A percentile compares a stretch with the other conserved stretches of the same genome.
phyloP scores from a whole-genome alignment of 2,797 vertebrate species.

The Anguilla megastoma region DNA sequence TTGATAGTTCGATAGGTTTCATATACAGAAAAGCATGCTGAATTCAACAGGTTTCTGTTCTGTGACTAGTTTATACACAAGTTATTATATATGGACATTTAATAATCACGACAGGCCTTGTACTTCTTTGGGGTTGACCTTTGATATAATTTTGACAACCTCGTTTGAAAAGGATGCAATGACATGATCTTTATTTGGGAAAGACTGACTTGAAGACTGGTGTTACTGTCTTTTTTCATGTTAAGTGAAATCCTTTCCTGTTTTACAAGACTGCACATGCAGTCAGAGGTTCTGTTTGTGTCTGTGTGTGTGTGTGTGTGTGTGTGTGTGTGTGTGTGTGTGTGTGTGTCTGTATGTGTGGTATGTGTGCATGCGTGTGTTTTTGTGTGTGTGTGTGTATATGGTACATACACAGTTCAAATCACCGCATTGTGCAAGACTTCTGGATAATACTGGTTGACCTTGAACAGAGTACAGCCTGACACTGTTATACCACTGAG shows the following conservation, averaged over 20 bases:
- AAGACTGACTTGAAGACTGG: constrained; percentile 48
- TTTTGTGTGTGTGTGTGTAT: neutral
- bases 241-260: neutral
- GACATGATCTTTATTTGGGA: neutral
- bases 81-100: neutral
- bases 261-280: neutral
- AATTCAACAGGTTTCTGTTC: neutral
- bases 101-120: constrained; percentile 27
- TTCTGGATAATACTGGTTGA: neutral
- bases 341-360: neutral
- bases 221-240: neutral
- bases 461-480: neutral
- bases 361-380: neutral
- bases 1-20: constrained; percentile 30
- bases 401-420: neutral
- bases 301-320: neutral
- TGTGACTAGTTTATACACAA: neutral
- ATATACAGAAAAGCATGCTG: neutral
- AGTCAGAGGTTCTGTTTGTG: neutral
- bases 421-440: neutral
- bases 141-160: constrained; percentile 24
- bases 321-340: neutral
- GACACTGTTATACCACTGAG: constrained; percentile 29
- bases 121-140: neutral
- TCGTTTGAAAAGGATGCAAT: constrained; percentile 6